Evolutionary conservation across 2,888 invertebrate genomes (phyloP).

Genomic region (Aphrophora alni): DNA sequence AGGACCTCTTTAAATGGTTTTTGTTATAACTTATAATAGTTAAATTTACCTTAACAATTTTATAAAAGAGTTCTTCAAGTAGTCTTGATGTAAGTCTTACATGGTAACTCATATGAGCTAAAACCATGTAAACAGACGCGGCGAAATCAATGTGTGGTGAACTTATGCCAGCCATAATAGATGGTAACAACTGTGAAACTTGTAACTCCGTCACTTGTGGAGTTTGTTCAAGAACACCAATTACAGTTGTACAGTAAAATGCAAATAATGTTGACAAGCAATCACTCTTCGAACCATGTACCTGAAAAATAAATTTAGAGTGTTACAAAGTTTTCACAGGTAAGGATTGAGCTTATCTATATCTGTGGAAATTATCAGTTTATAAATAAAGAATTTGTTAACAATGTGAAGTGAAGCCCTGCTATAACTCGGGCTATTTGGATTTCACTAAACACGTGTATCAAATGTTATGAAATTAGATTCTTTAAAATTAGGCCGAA

Average conservation of each 20-base stretch:
- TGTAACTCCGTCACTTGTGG: constrained; percentile 66
- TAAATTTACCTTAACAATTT: constrained; percentile 60
- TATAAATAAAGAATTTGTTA: too few species aligned
- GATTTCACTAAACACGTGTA: too few species aligned
- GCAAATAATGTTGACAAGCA: constrained; percentile 68
- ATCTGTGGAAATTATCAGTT: too few species aligned
- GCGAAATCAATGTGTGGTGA: constrained; percentile 73
- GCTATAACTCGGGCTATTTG: too few species aligned
- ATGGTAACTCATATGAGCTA: constrained; percentile 72
- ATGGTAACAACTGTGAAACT: constrained; percentile 72
- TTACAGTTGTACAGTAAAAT: constrained; percentile 78
- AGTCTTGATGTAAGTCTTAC: constrained; percentile 64
- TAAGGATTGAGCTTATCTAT: too few species aligned
- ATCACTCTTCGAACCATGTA: constrained; percentile 42
- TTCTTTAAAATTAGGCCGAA: too few species aligned
- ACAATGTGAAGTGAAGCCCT: too few species aligned
- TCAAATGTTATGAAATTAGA: too few species aligned
- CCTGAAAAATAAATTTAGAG: constrained; percentile 41
- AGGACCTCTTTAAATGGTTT: too few species aligned
- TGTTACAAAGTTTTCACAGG: too few species aligned
- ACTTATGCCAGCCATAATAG: constrained; percentile 72
- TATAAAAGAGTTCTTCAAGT: constrained; percentile 67
- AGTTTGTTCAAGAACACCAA: constrained; percentile 71
- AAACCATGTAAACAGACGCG: constrained; percentile 75
- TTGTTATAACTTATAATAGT: too few species aligned